A percentile compares a stretch with the other conserved stretches of the same genome.
These are phyloP conservation scores for Masticophis lateralis DNA, from an alignment of 2,797 vertebrate species.

Conservation along the genomic window DNA sequence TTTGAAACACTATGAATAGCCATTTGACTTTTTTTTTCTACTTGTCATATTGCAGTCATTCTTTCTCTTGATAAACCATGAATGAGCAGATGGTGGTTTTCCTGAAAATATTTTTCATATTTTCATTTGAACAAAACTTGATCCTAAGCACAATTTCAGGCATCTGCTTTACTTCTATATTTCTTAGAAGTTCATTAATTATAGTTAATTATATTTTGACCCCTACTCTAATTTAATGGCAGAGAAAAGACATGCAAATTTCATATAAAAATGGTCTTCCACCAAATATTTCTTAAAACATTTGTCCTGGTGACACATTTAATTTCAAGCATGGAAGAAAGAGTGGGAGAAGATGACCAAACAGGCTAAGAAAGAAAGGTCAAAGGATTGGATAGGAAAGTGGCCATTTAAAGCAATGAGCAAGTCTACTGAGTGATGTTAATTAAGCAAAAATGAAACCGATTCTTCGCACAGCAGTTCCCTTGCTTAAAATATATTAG, in stretches of 20 bases:
- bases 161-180: background rate
- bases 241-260: background rate
- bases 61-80: background rate
- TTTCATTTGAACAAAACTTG: constrained; percentile 7
- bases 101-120: background rate
- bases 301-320: background rate
- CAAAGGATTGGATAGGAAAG: background rate
- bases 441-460: background rate
- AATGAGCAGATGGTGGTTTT: background rate
- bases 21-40: background rate
- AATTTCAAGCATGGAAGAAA: background rate
- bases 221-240: background rate
- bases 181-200: background rate
- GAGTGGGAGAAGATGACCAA: too few relatives aligned
- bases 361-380: background rate
- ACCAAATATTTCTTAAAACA: background rate
- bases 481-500: background rate
- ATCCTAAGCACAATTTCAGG: background rate
- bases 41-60: background rate
- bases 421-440: background rate
- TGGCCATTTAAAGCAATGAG: background rate
- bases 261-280: background rate
- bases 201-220: background rate
- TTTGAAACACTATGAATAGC: background rate
- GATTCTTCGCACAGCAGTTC: background rate